Percentiles rank a stretch among this genome's conserved stretches.
These are phyloP conservation scores for Drosophila erecta DNA, from an alignment of 1,140 invertebrate species.

Conservation along the genomic window DNA sequence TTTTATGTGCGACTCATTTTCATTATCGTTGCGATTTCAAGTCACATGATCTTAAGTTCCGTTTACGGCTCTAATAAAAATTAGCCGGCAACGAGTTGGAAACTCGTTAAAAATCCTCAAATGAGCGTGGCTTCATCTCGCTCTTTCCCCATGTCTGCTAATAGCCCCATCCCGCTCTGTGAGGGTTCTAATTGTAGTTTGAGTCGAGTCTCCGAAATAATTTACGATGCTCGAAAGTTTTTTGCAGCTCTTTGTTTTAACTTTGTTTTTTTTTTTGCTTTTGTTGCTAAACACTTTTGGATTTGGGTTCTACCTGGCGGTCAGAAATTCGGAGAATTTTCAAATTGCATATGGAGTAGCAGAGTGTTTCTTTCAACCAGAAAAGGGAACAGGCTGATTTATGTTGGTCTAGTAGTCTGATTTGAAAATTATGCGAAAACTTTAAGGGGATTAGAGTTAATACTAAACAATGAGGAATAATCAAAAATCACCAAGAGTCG, in stretches of 20 bases:
- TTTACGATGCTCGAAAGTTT: constrained; percentile 59
- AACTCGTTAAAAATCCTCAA: constrained; percentile 56
- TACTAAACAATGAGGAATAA: neutral
- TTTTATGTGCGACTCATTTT: constrained; percentile 44
- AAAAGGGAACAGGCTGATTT: constrained; percentile 47
- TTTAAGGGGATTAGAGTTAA: constrained; percentile 21
- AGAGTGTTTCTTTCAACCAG: constrained; percentile 35
- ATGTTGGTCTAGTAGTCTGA: constrained; percentile 32
- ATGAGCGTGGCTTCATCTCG: constrained; percentile 11
- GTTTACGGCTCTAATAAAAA: constrained; percentile 65
- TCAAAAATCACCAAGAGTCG: too few species aligned
- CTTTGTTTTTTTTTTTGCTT: too few species aligned
- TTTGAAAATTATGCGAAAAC: constrained; percentile 25
- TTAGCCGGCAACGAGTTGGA: constrained; percentile 54
- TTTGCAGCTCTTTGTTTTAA: constrained; percentile 12
- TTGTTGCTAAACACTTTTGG: constrained; percentile 22
- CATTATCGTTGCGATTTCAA: constrained; percentile 48
- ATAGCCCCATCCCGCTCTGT: constrained; percentile 21
- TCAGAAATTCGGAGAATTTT: constrained; percentile 62
- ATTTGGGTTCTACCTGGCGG: constrained; percentile 54
- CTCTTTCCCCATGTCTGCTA: neutral
- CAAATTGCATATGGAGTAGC: constrained; percentile 72
- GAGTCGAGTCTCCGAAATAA: constrained; percentile 75
- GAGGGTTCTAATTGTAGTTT: constrained; percentile 75
- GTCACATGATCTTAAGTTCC: constrained; percentile 54